These are phyloP conservation scores for Megathymus violae DNA, from an alignment of 1,140 invertebrate species.

Conservation along the genomic window DNA sequence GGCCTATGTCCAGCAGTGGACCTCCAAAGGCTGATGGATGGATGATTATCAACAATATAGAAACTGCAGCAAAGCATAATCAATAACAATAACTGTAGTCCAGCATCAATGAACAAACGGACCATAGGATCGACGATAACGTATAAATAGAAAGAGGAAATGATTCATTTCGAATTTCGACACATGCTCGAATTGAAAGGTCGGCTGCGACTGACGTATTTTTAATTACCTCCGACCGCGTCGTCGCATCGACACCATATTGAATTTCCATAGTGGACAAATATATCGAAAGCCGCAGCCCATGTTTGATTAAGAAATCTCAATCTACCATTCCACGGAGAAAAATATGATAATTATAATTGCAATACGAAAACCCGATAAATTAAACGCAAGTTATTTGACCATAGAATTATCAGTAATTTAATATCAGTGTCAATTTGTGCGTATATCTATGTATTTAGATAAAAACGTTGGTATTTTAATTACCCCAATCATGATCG, in stretches of 20 bases:
- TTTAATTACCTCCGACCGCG: slow-evolving; percentile 80
- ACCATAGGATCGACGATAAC: slow-evolving; percentile 51
- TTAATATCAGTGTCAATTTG: too few relatives aligned
- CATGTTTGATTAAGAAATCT: slow-evolving; percentile 27
- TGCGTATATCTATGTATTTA: slow-evolving; percentile 44
- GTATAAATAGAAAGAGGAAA: slow-evolving; percentile 79
- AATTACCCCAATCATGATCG: slow-evolving; percentile 82
- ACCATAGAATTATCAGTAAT: too few relatives aligned
- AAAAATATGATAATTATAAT: slow-evolving; percentile 13
- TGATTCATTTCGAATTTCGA: slow-evolving; percentile 82
- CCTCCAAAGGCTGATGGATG: too few relatives aligned
- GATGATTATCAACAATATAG: too few relatives aligned
- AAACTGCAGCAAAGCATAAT: too few relatives aligned
- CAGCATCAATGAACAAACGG: slow-evolving; percentile 56
- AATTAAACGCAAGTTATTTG: too few relatives aligned
- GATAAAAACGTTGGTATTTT: slow-evolving; percentile 77
- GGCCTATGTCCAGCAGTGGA: too few relatives aligned
- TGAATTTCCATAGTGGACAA: slow-evolving; percentile 78
- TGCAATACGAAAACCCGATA: too few relatives aligned
- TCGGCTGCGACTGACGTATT: slow-evolving; percentile 82
- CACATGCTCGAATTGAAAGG: slow-evolving; percentile 80
- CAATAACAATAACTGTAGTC: slow-evolving; percentile 49
- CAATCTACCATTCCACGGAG: slow-evolving; percentile 20
- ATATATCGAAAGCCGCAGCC: slow-evolving; percentile 58
- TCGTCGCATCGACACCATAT: slow-evolving; percentile 67